Evolutionary conservation across 2,888 invertebrate species (phyloP), one percentile per base, ranked within the genome.

Genomic region (Oligia fasciuncula): DNA sequence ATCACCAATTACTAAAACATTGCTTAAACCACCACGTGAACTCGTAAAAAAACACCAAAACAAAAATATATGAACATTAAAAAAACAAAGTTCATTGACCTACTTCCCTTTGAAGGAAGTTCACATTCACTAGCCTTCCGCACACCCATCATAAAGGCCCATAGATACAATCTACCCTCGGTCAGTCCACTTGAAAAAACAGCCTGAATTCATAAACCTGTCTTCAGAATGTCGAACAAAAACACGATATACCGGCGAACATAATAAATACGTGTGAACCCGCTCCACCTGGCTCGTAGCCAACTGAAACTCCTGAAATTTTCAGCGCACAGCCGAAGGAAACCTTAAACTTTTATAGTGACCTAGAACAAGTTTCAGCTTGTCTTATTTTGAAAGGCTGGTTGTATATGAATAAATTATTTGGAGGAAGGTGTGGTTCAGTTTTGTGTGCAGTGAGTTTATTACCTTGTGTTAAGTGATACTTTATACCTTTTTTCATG

Each of bases 221-320:
- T 73, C 80, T 85, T 89, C 70, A 83, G 72, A 83, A 81, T 71
- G n/a, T 73, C 72, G 75, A 73, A 80, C 75, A 87, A 83, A 87
- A 83, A 76, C 77, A 76, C 54, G n/a, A 87, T 73, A 68, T 83
- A 79, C 76, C 80, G 69, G 82, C 77, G 73, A 84, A 85, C 81
- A 85, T 85, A 87, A 90, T 84, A 88, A 83, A 87, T 80, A 84
- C 62, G 77, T 80, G 80, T 81, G 79, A 84, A 85, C 73, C 66
- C 77, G 80, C 69, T 79, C 73, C 77, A 84, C 80, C 82, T 93
- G 93, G 94, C 93, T 57, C 17, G 1, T 6, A 74, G 93, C 93
- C 94, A 93, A 89, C 87, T 90, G 83, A 84, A 88, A 87, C 89
- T 92, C 88, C 90, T 93, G 89, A 92, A 93, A 93, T 86, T 93